A percentile compares a stretch with the other conserved stretches of the same genome.
phyloP scores from a whole-genome alignment of 2,888 invertebrate species.

The Mycalesis mineus region DNA sequence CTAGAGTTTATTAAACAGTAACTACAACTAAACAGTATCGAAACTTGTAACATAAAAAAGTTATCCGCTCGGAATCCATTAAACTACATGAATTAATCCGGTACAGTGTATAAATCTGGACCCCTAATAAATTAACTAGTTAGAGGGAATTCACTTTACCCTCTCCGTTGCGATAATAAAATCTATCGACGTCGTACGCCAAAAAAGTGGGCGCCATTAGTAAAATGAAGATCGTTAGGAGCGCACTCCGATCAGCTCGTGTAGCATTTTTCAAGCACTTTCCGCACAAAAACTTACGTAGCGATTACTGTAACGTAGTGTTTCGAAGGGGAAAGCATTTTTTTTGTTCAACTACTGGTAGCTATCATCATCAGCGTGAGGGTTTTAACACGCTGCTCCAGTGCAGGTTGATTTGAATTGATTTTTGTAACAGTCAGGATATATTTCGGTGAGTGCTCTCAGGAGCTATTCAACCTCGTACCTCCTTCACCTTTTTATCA shows the following conservation, averaged over 20 bases:
- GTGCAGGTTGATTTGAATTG: too few relatives aligned
- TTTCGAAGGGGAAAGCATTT: background rate
- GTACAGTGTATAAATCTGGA: constrained; percentile 2
- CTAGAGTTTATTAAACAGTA: too few relatives aligned
- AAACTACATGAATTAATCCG: background rate
- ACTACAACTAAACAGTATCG: too few relatives aligned
- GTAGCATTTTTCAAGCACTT: constrained; percentile 25
- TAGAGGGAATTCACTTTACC: constrained; percentile 14
- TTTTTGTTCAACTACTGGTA: too few relatives aligned
- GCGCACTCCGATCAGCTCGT: constrained; percentile 19
- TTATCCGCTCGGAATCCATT: background rate
- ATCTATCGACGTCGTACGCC: constrained; percentile 26
- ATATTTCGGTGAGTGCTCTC: too few relatives aligned
- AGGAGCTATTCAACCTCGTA: too few relatives aligned
- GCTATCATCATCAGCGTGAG: too few relatives aligned
- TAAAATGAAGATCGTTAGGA: constrained; percentile 29
- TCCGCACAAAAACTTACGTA: constrained; percentile 17
- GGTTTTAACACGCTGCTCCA: too few relatives aligned
- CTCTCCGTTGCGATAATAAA: constrained; percentile 19
- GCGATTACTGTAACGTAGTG: constrained; percentile 8
- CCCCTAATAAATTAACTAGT: constrained; percentile 10
- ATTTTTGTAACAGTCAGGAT: too few relatives aligned
- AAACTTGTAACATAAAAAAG: background rate
- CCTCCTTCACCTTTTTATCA: too few relatives aligned
- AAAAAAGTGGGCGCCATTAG: constrained; percentile 28